phyloP scores from a whole-genome alignment of 2,888 invertebrate genomes.

The Herminia tarsipennalis region DNA sequence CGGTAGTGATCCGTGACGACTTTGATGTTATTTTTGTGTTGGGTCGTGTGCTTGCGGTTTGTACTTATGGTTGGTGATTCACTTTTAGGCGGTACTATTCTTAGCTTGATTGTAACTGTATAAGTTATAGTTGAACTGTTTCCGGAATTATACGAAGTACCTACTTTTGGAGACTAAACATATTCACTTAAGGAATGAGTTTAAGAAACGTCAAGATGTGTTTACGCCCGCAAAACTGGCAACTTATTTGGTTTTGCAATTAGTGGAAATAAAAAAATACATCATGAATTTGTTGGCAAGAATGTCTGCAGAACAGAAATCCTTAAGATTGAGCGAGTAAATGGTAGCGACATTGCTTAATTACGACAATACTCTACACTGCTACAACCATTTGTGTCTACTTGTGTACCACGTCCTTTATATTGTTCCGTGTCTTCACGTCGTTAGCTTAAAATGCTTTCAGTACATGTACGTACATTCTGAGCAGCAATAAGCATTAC shows the following conservation, averaged over 20 bases:
- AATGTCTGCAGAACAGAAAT: too few species aligned
- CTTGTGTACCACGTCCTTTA: conserved; percentile 25
- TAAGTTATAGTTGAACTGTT: conserved; percentile 18
- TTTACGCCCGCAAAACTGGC: too few species aligned
- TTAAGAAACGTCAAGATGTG: too few species aligned
- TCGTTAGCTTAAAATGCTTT: conserved; percentile 58
- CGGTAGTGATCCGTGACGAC: conserved; percentile 59
- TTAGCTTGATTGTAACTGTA: conserved; percentile 36
- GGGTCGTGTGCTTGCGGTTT: conserved; percentile 69
- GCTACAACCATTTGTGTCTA: conserved; percentile 7
- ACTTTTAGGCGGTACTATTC: conserved; percentile 57
- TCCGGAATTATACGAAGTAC: conserved; percentile 5
- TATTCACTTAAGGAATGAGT: neutral
- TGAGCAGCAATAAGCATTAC: conserved; percentile 48
- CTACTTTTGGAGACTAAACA: neutral
- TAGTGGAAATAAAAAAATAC: too few species aligned
- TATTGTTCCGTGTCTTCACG: conserved; percentile 51
- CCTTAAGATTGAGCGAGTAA: neutral
- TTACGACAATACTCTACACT: conserved; percentile 2
- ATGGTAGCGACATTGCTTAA: neutral
- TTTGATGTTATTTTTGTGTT: conserved; percentile 78
- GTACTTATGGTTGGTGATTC: conserved; percentile 61
- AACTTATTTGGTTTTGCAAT: too few species aligned
- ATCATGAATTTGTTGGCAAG: too few species aligned
- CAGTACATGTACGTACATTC: conserved; percentile 38